Conservation (phyloP, 2,888 invertebrate genomes). For the Parnassius glacialis region DNA sequence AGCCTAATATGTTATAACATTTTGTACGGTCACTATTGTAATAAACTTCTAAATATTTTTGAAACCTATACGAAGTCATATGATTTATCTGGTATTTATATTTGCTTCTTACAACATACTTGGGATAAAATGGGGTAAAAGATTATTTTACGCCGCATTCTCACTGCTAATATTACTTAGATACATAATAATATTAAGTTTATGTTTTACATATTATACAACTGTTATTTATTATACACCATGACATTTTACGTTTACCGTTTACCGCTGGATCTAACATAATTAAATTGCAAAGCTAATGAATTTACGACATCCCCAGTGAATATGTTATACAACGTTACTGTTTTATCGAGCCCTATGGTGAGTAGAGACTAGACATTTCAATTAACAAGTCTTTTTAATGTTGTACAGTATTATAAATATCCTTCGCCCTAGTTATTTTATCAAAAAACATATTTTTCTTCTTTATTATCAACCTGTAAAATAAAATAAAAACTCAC, state of each 20-base stretch:
- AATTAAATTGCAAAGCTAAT: constrained; percentile 42
- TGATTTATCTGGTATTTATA: too few species aligned
- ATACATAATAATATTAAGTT: background rate
- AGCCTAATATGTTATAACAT: too few species aligned
- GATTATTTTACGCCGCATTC: too few species aligned
- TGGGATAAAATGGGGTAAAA: too few species aligned
- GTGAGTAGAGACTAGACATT: constrained; percentile 30
- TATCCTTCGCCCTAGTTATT: too few species aligned
- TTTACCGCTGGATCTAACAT: constrained; percentile 5
- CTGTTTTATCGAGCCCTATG: constrained; percentile 29
- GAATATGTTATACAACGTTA: constrained; percentile 33
- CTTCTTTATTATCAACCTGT: background rate
- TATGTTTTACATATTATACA: background rate
- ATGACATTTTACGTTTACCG: constrained; percentile 6
- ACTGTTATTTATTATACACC: background rate
- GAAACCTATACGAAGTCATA: too few species aligned
- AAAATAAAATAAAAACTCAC: too few species aligned
- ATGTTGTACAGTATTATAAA: too few species aligned
- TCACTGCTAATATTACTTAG: too few species aligned
- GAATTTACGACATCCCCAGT: constrained; percentile 47
- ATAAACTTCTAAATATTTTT: too few species aligned
- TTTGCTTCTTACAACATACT: too few species aligned
- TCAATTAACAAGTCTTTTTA: constrained; percentile 13
- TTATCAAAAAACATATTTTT: background rate
- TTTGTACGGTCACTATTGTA: too few species aligned